phyloP scores from a whole-genome alignment of 1,140 invertebrate species.

The Druon quercuslanigerum region DNA sequence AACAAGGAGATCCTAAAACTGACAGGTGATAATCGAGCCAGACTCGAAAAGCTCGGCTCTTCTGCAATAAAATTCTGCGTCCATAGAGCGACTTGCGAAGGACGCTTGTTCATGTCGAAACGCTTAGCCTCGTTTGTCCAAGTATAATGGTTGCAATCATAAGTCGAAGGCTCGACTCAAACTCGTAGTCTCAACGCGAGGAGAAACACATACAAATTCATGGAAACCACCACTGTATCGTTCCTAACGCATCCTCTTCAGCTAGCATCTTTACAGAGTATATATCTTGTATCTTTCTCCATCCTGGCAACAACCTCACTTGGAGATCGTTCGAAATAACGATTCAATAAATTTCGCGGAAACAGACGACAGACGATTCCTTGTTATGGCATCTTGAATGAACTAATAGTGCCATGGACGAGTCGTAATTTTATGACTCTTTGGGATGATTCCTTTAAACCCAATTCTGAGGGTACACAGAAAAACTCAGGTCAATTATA shows the following conservation, averaged over 20 bases:
- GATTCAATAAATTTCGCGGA: constrained; percentile 23
- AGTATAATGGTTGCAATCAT: constrained; percentile 62
- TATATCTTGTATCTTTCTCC: constrained; percentile 11
- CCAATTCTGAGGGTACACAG: not conserved
- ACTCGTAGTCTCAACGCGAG: constrained; percentile 30
- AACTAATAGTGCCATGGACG: constrained; percentile 24
- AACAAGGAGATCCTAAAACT: constrained; percentile 57
- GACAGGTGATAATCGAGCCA: constrained; percentile 57
- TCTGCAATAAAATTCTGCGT: constrained; percentile 38
- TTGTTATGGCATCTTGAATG: constrained; percentile 6
- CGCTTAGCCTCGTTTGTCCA: constrained; percentile 69
- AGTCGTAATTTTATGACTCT: not conserved
- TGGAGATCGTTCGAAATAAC: constrained; percentile 18
- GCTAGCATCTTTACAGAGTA: not conserved
- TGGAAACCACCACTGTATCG: constrained; percentile 55
- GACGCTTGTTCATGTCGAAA: constrained; percentile 62
- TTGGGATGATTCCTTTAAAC: not conserved
- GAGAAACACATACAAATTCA: constrained; percentile 45
- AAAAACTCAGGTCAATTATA: no score
- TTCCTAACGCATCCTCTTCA: constrained; percentile 17
- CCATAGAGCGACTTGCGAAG: constrained; percentile 49
- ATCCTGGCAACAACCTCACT: not conserved
- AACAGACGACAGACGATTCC: constrained; percentile 22
- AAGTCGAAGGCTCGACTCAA: constrained; percentile 55
- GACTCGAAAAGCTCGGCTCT: constrained; percentile 38